Evolutionary conservation across 2,113 vertebrate species (phyloP), one percentile per base, ranked within the genome.

Genomic region (Oxyura jamaicensis): DNA sequence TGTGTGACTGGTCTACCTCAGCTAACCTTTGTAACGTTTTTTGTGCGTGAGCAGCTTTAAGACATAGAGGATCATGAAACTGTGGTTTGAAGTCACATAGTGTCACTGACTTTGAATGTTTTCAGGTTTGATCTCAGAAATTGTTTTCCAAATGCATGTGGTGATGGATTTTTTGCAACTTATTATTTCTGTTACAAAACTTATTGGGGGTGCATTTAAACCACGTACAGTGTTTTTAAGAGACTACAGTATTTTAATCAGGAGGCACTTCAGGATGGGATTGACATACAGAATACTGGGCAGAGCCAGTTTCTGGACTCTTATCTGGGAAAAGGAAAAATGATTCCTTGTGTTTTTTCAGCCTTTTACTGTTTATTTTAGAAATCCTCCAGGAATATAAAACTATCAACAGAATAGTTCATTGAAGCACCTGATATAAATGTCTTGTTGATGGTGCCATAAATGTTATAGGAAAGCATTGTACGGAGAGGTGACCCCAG

Each of bases 401-500:
- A 78, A 6, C 18, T 8, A 63, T 78, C n/a, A 89, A 53, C 14
- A 36, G 63, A 71, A 50, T 13, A 90, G 26, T 83, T 91, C 6
- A 73, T 4, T 86, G 68, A 76, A 83, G 48, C 17, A 84, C 19
- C 29, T 82, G 25, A 6, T 65, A 50, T 72, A 46, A 26, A 6
- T 72, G 25, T 58, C 91, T 48, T 73, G 10, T 62, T 84, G 65
- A 77, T 63, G 41, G 42, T 58, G 52, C 72, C 62, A 19, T 59
- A 46, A 66, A 48, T 66, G 58, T 39, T 58, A 15, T 28, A 67
- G 35, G 15, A 59, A 76, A 86, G 11, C 56, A 33, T 44, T 3
- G 3, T 19, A 35, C 16, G 55, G 67, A 72, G 19, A 39, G 2
- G 2, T 76, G 44, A 35, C 31, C 16, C 15, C 0, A 0, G 52